Conservation (phyloP, 2,113 vertebrate genomes). For the Megaceryle maxima region DNA sequence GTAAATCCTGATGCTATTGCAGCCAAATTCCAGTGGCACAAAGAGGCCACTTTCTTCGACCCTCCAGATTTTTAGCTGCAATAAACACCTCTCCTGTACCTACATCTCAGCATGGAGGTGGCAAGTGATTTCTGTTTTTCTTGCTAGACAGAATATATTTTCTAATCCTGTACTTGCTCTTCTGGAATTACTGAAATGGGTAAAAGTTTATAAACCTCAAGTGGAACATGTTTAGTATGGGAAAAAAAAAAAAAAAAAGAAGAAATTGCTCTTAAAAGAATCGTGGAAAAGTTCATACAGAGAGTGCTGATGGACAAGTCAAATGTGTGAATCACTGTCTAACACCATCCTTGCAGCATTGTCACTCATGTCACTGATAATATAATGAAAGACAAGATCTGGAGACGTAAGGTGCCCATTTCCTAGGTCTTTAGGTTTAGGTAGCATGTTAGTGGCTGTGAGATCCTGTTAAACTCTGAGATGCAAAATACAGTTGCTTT, state of each 20-base stretch:
- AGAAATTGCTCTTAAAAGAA: neutral
- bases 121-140: neutral
- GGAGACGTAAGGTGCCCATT: neutral
- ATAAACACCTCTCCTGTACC: neutral
- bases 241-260: neutral
- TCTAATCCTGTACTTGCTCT: neutral
- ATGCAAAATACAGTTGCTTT: constrained; percentile 34
- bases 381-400: neutral
- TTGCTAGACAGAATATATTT: neutral
- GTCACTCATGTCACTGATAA: constrained; percentile 35
- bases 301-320: neutral
- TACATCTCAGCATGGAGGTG: neutral
- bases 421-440: neutral
- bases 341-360: neutral
- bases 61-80: neutral
- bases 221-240: neutral
- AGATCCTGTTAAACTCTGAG: neutral
- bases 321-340: constrained; percentile 26
- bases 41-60: neutral
- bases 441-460: neutral
- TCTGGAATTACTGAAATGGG: neutral
- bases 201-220: neutral
- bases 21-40: neutral
- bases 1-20: neutral
- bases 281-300: neutral